Conservation (phyloP, 1,140 invertebrate genomes). For the Diplogasteroides magnus region DNA sequence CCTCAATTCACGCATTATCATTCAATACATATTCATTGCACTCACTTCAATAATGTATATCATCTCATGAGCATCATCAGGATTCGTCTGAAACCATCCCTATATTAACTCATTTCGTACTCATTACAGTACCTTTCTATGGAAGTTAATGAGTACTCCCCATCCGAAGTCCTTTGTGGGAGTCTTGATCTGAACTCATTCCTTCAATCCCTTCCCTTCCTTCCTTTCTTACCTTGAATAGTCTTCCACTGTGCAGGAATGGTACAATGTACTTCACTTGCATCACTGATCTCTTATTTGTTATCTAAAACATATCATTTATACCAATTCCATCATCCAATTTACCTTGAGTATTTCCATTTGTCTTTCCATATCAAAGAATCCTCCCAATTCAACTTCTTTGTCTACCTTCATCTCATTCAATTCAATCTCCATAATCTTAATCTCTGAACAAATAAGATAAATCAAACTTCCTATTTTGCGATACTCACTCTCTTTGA, state of each 20-base stretch:
- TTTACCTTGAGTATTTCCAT: slow-evolving; percentile 62
- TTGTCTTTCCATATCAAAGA: slow-evolving; percentile 77
- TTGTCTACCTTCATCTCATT: slow-evolving; percentile 57
- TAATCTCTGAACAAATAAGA: slow-evolving; percentile 17
- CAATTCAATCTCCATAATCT: slow-evolving; percentile 64
- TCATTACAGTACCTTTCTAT: slow-evolving; percentile 66
- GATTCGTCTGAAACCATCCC: no score
- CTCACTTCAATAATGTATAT: slow-evolving; percentile 72
- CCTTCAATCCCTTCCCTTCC: no score
- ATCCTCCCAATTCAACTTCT: slow-evolving; percentile 73
- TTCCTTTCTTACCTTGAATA: slow-evolving; percentile 79
- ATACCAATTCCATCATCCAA: background rate
- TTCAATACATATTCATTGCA: background rate
- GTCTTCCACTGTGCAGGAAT: slow-evolving; percentile 84
- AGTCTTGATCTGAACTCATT: slow-evolving; percentile 80
- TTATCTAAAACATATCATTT: slow-evolving; percentile 53
- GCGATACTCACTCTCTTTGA: slow-evolving; percentile 71
- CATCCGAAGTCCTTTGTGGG: slow-evolving; percentile 84
- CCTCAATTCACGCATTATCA: background rate
- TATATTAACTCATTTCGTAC: no score
- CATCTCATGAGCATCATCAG: slow-evolving; percentile 52
- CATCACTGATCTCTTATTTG: slow-evolving; percentile 74
- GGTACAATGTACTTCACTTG: slow-evolving; percentile 81
- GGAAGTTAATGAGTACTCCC: slow-evolving; percentile 89
- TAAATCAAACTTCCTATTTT: no score